These are phyloP conservation scores for Scaptomyza hsui DNA, from an alignment of 1,140 invertebrate genomes.

Conservation along the genomic window DNA sequence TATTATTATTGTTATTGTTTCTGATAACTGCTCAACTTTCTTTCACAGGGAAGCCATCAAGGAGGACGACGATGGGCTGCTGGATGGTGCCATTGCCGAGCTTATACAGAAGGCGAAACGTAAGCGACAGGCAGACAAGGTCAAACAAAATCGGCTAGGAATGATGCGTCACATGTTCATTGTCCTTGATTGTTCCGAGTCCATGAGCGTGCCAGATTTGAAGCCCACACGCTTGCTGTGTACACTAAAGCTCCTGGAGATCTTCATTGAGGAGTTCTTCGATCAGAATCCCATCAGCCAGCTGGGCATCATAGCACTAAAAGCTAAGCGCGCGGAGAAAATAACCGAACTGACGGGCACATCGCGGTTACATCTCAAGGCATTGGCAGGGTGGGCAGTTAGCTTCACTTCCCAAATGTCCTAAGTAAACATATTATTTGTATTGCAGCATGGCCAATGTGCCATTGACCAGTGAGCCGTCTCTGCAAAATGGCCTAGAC, in stretches of 20 bases:
- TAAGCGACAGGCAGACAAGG: conserved; percentile 89
- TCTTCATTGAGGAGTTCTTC: conserved; percentile 98
- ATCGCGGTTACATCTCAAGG: conserved; percentile 91
- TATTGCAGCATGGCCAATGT: conserved; percentile 86
- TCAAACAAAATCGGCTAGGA: conserved; percentile 91
- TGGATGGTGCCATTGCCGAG: conserved; percentile 95
- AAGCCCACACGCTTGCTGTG: conserved; percentile 97
- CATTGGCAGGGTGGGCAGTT: conserved; percentile 84
- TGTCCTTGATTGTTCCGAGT: conserved; percentile 95
- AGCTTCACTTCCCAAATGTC: neutral
- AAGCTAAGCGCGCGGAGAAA: conserved; percentile 97
- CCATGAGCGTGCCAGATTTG: conserved; percentile 97
- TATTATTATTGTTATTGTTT: neutral
- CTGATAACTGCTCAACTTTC: neutral
- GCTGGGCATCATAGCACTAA: conserved; percentile 95
- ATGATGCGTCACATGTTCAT: conserved; percentile 98
- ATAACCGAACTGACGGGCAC: conserved; percentile 95
- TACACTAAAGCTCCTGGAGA: conserved; percentile 95
- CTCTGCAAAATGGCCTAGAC: conserved; percentile 97
- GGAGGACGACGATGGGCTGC: conserved; percentile 96
- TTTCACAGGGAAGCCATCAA: conserved; percentile 95
- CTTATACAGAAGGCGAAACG: conserved; percentile 95
- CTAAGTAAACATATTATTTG: neutral
- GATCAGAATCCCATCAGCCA: conserved; percentile 99
- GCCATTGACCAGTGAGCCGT: conserved; percentile 92